phyloP scores from a whole-genome alignment of 2,797 vertebrate species.

The Pseudocheirus occidentalis region DNA sequence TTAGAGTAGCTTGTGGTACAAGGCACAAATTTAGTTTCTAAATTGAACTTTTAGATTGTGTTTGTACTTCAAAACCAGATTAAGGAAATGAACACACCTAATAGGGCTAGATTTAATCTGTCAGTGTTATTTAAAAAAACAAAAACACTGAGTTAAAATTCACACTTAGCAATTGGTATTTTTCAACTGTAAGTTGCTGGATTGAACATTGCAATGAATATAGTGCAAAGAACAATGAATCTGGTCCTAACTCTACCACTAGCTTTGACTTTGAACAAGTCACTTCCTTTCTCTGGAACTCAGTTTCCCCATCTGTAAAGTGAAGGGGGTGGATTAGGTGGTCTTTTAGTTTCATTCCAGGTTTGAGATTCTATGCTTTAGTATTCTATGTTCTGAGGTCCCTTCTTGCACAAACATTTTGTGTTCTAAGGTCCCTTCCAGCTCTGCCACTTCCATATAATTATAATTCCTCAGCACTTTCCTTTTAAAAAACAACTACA shows the following conservation, averaged over 20 bases:
- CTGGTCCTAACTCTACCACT: background rate
- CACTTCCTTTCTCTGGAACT: background rate
- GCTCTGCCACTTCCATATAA: background rate
- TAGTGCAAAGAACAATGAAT: background rate
- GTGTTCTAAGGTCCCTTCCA: background rate
- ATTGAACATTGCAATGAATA: background rate
- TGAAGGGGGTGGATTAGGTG: background rate
- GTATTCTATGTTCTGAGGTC: background rate
- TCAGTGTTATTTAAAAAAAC: background rate
- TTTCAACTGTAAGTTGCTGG: background rate
- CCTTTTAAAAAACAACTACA: background rate
- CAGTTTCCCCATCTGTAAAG: background rate
- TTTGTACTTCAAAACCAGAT: constrained; percentile 29
- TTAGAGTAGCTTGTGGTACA: background rate
- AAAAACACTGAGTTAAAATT: background rate
- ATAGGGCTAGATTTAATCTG: constrained; percentile 43
- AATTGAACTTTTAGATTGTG: background rate
- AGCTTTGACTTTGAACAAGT: background rate
- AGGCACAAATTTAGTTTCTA: background rate
- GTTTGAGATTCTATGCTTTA: background rate
- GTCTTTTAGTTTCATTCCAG: background rate
- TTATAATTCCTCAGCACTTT: background rate
- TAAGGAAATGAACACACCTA: constrained; percentile 44
- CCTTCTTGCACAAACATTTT: background rate
- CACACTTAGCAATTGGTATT: background rate